phyloP scores from a whole-genome alignment of 2,888 invertebrate species.

The Aphidius colemani region DNA sequence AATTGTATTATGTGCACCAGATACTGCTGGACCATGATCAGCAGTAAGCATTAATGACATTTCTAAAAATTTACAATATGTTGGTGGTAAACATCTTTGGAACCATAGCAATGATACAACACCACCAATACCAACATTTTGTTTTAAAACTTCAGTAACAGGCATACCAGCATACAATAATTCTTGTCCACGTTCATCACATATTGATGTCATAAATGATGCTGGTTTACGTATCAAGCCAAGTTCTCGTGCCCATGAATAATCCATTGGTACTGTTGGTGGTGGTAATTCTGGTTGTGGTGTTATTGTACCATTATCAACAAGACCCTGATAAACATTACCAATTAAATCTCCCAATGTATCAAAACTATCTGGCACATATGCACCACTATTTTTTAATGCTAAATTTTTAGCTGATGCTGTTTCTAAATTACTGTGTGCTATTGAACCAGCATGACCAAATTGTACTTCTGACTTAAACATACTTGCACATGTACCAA shows the following conservation, averaged over 20 bases:
- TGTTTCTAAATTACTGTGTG: conserved; percentile 91
- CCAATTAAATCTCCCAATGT: conserved; percentile 80
- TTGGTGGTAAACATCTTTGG: conserved; percentile 92
- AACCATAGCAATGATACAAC: conserved; percentile 98
- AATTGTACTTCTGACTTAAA: conserved; percentile 83
- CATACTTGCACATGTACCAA: conserved; percentile 83
- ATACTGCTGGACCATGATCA: conserved; percentile 98
- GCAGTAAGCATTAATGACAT: conserved; percentile 99
- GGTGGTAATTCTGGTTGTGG: conserved; percentile 93
- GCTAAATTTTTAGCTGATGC: conserved; percentile 91
- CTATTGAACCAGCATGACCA: conserved; percentile 98
- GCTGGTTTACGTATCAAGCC: conserved; percentile 98
- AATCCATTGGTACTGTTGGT: conserved; percentile 99
- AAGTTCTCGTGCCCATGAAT: conserved; percentile 96
- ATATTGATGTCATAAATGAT: conserved; percentile 98
- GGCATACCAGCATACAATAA: conserved; percentile 95
- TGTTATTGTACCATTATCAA: conserved; percentile 80
- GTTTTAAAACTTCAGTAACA: conserved; percentile 84
- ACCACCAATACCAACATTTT: conserved; percentile 96
- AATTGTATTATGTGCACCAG: conserved; percentile 98
- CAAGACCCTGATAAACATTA: conserved; percentile 76
- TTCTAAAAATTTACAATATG: conserved; percentile 97
- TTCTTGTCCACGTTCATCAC: conserved; percentile 98
- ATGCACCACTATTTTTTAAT: conserved; percentile 80
- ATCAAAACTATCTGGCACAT: conserved; percentile 93